These are phyloP conservation scores for Calypte anna DNA, from an alignment of 2,113 vertebrate species.

Conservation along the genomic window DNA sequence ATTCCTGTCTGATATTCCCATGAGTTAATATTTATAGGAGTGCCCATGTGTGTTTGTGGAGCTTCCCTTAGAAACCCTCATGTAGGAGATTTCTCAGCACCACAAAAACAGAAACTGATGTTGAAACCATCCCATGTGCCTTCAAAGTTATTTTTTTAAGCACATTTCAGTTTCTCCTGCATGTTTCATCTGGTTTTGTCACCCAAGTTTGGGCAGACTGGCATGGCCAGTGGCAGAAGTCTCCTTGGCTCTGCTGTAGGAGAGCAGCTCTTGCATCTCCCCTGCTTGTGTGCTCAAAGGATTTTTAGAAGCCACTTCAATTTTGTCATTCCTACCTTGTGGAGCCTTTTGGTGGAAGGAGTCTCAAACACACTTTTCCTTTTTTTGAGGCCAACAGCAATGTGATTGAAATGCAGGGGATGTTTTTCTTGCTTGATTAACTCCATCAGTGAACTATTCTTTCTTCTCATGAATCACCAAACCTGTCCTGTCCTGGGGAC, in stretches of 20 bases:
- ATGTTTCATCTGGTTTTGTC: not conserved
- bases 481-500: not conserved
- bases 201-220: not conserved
- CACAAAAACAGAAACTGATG: not conserved
- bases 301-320: fast-evolving
- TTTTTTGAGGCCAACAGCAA: not conserved
- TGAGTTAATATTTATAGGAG: fast-evolving
- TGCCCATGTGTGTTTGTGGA: fast-evolving
- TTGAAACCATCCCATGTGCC: not conserved
- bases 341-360: not conserved
- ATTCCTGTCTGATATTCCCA: fast-evolving
- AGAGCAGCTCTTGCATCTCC: not conserved
- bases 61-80: not conserved
- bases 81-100: not conserved
- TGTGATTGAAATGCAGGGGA: not conserved
- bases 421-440: not conserved
- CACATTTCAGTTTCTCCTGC: not conserved
- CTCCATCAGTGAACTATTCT: not conserved
- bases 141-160: fast-evolving
- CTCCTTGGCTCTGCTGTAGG: not conserved
- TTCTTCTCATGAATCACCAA: not conserved
- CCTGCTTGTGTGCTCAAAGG: fast-evolving
- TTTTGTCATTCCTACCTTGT: not conserved
- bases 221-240: fast-evolving
- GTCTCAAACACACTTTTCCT: not conserved